Percentiles rank a stretch among this genome's conserved stretches.
These are phyloP conservation scores for Brachypalpus laphriformis DNA, from an alignment of 2,888 invertebrate genomes.

Conservation along the genomic window DNA sequence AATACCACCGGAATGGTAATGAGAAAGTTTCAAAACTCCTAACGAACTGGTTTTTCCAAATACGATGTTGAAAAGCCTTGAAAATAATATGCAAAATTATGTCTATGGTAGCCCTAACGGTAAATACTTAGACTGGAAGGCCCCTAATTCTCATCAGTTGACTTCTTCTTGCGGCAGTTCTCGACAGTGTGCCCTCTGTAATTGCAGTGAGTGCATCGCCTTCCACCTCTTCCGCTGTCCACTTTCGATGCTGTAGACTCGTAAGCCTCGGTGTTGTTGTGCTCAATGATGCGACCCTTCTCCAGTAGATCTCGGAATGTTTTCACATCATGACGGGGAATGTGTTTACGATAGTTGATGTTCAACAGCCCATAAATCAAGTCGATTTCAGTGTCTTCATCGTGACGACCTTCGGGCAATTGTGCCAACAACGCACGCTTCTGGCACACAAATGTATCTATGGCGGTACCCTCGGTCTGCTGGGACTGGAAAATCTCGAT, in stretches of 20 bases:
- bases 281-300: conserved; percentile 53
- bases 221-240: not conserved
- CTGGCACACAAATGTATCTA: conserved; percentile 53
- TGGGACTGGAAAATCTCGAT: conserved; percentile 41
- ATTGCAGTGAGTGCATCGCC: conserved; percentile 75
- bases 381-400: conserved; percentile 56
- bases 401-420: conserved; percentile 45
- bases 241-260: not conserved
- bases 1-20: not conserved
- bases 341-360: conserved; percentile 50
- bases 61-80: conserved; percentile 34
- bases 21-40: not conserved
- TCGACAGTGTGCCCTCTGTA: conserved; percentile 79
- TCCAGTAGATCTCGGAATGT: conserved; percentile 80
- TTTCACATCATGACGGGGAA: conserved; percentile 77
- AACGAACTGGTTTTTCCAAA: not conserved
- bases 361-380: conserved; percentile 56
- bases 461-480: conserved; percentile 12
- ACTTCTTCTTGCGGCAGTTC: conserved; percentile 77
- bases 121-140: not conserved
- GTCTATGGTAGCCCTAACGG: not conserved
- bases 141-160: not conserved
- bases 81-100: conserved; percentile 21
- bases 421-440: conserved; percentile 56
- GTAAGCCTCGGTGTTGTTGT: conserved; percentile 44